Percentiles rank a stretch among this genome's conserved stretches.
phyloP scores from a whole-genome alignment of 2,113 vertebrate genomes.

The Lepisosteus osseus region DNA sequence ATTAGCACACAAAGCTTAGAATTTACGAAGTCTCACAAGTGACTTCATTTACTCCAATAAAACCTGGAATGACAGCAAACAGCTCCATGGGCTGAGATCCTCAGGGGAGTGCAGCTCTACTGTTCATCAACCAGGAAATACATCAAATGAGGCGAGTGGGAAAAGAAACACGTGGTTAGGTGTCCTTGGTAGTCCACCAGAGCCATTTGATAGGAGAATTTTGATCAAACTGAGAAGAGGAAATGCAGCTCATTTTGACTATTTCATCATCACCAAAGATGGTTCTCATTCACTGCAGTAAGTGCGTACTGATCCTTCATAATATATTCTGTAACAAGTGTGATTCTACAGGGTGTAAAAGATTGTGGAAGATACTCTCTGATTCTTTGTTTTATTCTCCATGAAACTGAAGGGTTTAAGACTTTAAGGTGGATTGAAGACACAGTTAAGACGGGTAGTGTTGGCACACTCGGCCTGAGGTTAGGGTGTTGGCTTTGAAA shows the following conservation, averaged over 20 bases:
- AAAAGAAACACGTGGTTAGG: background rate
- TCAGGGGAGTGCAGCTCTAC: background rate
- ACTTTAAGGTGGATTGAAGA: background rate
- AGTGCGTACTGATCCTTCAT: background rate
- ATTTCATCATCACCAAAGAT: background rate
- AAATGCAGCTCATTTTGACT: background rate
- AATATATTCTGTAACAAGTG: too few relatives aligned
- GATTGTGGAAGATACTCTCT: background rate
- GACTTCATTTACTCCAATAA: background rate
- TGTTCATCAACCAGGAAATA: background rate
- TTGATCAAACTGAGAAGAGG: background rate
- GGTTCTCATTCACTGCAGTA: background rate
- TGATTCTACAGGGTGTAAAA: too few relatives aligned
- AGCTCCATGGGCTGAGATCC: background rate
- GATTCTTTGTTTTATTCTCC: background rate
- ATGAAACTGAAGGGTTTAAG: background rate
- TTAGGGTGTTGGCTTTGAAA: too few relatives aligned
- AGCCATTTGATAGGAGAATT: background rate
- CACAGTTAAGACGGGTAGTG: too few relatives aligned
- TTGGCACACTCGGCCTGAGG: too few relatives aligned
- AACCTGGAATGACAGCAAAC: background rate
- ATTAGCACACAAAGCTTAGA: background rate
- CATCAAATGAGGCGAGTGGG: background rate
- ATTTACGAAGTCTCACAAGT: conserved; percentile 5
- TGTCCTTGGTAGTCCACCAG: background rate